phyloP scores from a whole-genome alignment of 37 sponge, comb jelly and placozoan genomes.

The Beroe ovata region DNA sequence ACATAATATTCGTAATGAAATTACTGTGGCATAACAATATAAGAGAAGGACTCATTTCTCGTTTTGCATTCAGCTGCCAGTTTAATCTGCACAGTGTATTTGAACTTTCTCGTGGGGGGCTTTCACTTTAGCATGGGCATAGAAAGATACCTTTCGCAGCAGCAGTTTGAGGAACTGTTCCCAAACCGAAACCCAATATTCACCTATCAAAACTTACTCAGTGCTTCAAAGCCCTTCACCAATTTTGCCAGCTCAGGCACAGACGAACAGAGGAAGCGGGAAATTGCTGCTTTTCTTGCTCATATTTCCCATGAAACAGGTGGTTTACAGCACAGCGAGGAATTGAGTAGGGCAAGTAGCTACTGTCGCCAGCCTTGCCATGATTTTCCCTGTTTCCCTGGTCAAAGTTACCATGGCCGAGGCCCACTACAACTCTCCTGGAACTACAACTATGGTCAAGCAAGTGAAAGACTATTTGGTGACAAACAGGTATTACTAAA shows the following conservation, averaged over 20 bases:
- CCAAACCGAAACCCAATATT: background rate
- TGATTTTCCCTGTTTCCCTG: slow-evolving; percentile 13
- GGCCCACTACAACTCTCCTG: slow-evolving; percentile 21
- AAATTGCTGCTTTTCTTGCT: slow-evolving; percentile 16
- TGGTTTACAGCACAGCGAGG: background rate
- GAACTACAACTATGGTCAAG: slow-evolving; percentile 31
- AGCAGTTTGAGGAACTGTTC: background rate
- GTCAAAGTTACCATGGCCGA: slow-evolving; percentile 35
- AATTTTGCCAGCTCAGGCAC: background rate
- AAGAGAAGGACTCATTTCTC: too few relatives aligned
- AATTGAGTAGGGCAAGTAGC: background rate
- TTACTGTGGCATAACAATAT: too few relatives aligned
- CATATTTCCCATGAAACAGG: slow-evolving; percentile 8
- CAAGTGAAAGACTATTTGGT: background rate
- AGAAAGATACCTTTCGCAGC: background rate
- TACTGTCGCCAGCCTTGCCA: background rate
- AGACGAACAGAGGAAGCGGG: background rate
- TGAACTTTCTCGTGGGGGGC: too few relatives aligned
- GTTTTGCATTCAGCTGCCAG: too few relatives aligned
- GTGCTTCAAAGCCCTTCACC: background rate
- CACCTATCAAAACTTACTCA: background rate
- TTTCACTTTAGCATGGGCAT: too few relatives aligned
- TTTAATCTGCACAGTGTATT: too few relatives aligned
- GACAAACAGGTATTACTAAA: background rate
- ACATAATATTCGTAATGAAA: too few relatives aligned